phyloP scores from a whole-genome alignment of 1,140 invertebrate genomes.

The Micrasema longulum region DNA sequence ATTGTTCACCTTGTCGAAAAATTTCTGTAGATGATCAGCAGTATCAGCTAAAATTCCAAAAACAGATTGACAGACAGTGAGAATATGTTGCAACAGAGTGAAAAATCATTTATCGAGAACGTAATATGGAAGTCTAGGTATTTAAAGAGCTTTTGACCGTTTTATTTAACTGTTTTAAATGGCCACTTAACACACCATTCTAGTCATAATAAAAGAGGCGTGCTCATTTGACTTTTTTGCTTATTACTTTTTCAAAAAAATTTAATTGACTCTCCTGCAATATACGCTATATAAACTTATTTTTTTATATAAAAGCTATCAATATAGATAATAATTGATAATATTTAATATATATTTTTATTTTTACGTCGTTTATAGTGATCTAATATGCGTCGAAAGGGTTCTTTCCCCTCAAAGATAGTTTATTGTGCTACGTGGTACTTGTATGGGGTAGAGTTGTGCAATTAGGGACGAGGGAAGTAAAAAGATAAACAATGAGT shows the following conservation, averaged over 20 bases:
- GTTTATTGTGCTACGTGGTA: constrained; percentile 41
- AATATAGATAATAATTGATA: neutral
- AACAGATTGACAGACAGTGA: too few relatives aligned
- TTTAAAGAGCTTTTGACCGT: too few relatives aligned
- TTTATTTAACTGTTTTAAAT: too few relatives aligned
- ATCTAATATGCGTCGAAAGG: constrained; percentile 5
- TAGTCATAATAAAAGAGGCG: neutral
- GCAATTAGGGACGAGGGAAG: constrained; percentile 47
- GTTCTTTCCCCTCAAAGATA: constrained; percentile 27
- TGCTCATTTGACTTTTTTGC: neutral
- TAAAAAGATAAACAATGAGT: constrained; percentile 50
- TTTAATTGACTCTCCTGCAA: neutral
- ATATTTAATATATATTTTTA: constrained; percentile 3
- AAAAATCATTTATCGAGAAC: too few relatives aligned
- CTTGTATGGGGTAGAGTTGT: constrained; percentile 48
- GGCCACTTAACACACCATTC: too few relatives aligned
- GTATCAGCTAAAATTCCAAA: too few relatives aligned
- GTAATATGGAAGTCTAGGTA: too few relatives aligned
- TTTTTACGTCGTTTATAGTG: too few relatives aligned
- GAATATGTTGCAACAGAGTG: too few relatives aligned
- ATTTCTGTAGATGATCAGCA: too few relatives aligned
- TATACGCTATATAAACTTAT: neutral
- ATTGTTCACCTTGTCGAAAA: too few relatives aligned
- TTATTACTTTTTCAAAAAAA: neutral
- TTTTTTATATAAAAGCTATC: neutral